Evolutionary conservation across 2,888 invertebrate genomes (phyloP).

Genomic region (Apamea epomidion): DNA sequence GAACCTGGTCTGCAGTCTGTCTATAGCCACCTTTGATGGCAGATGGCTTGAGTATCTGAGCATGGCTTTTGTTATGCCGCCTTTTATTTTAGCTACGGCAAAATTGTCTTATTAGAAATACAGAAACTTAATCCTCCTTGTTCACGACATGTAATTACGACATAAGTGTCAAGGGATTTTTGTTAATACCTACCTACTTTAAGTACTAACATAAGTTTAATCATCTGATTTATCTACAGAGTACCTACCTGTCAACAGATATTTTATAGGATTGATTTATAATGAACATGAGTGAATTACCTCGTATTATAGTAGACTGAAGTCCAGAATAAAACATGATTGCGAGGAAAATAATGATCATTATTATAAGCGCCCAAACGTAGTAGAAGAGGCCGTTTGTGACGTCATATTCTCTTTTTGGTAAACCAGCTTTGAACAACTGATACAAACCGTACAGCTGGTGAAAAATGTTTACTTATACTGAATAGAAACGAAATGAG

Average conservation of each 20-base stretch:
- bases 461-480: conserved; percentile 3
- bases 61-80: conserved; percentile 91
- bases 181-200: not conserved
- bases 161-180: not conserved
- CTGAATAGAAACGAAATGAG: not conserved
- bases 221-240: not conserved
- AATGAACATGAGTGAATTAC: conserved; percentile 62
- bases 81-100: conserved; percentile 85
- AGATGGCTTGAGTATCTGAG: conserved; percentile 89
- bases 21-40: conserved; percentile 89
- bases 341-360: conserved; percentile 85
- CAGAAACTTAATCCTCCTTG: not conserved
- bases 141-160: not conserved
- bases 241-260: not conserved
- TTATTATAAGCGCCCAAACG: conserved; percentile 85
- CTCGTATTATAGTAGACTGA: conserved; percentile 87
- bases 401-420: conserved; percentile 84
- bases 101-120: conserved; percentile 8
- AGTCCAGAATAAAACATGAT: conserved; percentile 88
- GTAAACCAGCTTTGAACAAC: conserved; percentile 85
- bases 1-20: conserved; percentile 91
- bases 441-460: conserved; percentile 84
- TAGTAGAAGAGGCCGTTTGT: conserved; percentile 87
- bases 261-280: not conserved
- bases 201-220: not conserved